phyloP scores from a whole-genome alignment of 1,140 invertebrate species.

The Bombus waltoni region DNA sequence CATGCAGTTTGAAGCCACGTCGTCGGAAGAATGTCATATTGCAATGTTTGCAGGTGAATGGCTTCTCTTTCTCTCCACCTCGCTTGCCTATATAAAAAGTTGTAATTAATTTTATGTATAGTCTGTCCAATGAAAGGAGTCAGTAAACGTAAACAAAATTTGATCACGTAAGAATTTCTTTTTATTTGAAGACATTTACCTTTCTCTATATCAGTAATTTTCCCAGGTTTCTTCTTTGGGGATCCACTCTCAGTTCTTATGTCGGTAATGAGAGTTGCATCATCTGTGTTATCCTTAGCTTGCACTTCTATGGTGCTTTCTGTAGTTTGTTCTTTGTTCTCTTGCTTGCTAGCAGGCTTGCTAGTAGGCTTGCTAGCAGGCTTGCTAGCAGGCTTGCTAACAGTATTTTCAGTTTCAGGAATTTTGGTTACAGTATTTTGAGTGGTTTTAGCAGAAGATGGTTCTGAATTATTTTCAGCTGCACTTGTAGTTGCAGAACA shows the following conservation, averaged over 20 bases:
- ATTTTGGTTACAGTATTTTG: background rate
- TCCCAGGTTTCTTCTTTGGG: background rate
- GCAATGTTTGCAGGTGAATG: constrained; percentile 79
- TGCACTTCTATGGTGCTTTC: constrained; percentile 11
- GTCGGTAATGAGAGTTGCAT: constrained; percentile 63
- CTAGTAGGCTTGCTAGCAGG: constrained; percentile 10
- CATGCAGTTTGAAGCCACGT: constrained; percentile 79
- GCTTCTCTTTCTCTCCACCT: constrained; percentile 30
- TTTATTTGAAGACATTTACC: constrained; percentile 26
- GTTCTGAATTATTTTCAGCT: background rate
- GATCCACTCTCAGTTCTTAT: constrained; percentile 58
- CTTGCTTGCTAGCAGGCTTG: constrained; percentile 20
- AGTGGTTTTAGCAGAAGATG: background rate
- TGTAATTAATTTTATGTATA: background rate
- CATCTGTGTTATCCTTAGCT: constrained; percentile 62
- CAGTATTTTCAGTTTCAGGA: constrained; percentile 4
- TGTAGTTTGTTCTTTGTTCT: constrained; percentile 2
- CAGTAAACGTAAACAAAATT: no score
- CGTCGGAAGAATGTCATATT: constrained; percentile 67
- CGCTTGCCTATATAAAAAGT: constrained; percentile 4
- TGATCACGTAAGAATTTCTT: background rate
- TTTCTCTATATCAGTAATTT: constrained; percentile 9
- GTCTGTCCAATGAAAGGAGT: no score
- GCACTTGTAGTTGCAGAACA: background rate
- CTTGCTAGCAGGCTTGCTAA: constrained; percentile 21